Evolutionary conservation across 2,888 invertebrate species (phyloP), one percentile per base, ranked within the genome.

Genomic region (Protonemura montana): DNA sequence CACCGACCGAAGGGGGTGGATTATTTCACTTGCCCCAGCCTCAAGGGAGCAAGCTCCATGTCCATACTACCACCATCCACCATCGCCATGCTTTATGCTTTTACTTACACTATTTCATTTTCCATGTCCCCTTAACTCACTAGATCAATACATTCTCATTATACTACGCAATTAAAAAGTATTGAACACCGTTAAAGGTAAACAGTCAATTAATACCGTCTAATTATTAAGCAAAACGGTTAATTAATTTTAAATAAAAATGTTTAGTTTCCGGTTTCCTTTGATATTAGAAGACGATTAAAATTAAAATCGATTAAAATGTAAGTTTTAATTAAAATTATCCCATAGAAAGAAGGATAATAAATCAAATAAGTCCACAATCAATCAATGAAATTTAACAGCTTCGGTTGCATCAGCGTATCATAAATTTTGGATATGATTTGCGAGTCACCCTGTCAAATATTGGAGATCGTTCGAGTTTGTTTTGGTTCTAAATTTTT

Each of bases 41-140:
- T n/a, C 81, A 0, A 30, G 81, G 81, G 81, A 81, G 29, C 35
- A 10, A 10, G 35, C 35, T 35, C 35, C 35, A 35, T 35, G 35
- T 35, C 35, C 21, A 59, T 21, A 10, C 81, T n/a, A 78, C 27
- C 78, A 76, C 76, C 27, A 28, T 10, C 30, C 29, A 82, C 82
- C 82, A 83, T 30, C 27, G 77, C 78, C 35, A 86, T 87, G 87
- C 87, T 87, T 87, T 87, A 87, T 87, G 87, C 85, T 85, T 87
- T 87, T 87, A 87, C 87, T 87, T 87, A 87, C 87, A 87, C 81
- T 87, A 87, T 87, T 87, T 87, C 87, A 87, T 87, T 87, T 87
- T 87, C 80, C 86, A 29, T 83, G 86, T 76, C 86, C 86, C 86
- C 86, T 87, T 87, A 87, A 87, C 87, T 87, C 87, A 86, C 76